phyloP scores from a whole-genome alignment of 1,140 invertebrate genomes.

The Epicauta chinensis region DNA sequence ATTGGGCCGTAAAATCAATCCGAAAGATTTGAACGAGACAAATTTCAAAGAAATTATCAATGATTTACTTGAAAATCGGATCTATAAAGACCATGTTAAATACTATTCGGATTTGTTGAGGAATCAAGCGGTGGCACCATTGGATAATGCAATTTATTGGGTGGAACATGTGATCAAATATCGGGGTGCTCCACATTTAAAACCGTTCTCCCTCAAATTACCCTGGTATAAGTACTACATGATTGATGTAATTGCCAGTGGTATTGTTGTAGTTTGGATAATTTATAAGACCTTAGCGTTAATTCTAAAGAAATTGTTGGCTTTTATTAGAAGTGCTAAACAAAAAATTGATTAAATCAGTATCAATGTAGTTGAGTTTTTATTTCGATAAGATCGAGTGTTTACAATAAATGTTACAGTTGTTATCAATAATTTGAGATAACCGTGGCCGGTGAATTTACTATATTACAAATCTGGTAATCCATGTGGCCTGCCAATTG shows the following conservation, averaged over 20 bases:
- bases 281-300: too few species aligned
- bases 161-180: constrained; percentile 56
- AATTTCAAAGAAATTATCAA: constrained; percentile 4
- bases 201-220: constrained; percentile 47
- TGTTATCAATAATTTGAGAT: too few species aligned
- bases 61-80: constrained; percentile 13
- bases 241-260: constrained; percentile 47
- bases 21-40: constrained; percentile 7
- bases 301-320: constrained; percentile 7
- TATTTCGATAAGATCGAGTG: too few species aligned
- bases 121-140: constrained; percentile 41
- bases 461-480: too few species aligned
- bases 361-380: too few species aligned
- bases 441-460: too few species aligned
- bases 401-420: too few species aligned
- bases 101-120: constrained; percentile 11
- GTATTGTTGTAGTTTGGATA: neutral
- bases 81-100: constrained; percentile 28
- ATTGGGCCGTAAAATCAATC: constrained; percentile 6
- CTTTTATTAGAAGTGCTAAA: too few species aligned
- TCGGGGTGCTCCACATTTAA: constrained; percentile 44
- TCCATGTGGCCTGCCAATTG: too few species aligned
- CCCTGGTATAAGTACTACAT: constrained; percentile 52
- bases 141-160: constrained; percentile 65
- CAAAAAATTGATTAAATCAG: too few species aligned